Percentiles rank a stretch among this genome's conserved stretches.
phyloP scores from a whole-genome alignment of 2,888 invertebrate species.

The Caenorhabditis sp. region DNA sequence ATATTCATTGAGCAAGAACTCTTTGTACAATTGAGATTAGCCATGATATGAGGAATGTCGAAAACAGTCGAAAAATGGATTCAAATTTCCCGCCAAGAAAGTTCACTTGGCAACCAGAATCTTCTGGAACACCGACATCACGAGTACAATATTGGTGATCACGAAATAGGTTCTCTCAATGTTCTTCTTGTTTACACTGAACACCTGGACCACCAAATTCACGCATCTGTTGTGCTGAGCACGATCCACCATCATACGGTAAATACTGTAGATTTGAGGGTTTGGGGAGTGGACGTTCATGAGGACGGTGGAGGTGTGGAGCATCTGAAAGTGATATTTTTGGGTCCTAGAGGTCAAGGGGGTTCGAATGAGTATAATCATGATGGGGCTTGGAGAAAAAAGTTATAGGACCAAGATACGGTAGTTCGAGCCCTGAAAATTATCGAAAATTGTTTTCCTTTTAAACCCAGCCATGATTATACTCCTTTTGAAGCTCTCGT shows the following conservation, averaged over 20 bases:
- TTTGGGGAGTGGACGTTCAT: conserved; percentile 45
- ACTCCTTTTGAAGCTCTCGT: no score
- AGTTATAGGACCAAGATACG: no score
- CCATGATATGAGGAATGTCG: no score
- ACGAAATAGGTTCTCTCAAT: conserved; percentile 41
- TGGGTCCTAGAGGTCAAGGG: not conserved
- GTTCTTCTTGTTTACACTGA: conserved; percentile 40
- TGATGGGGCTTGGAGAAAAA: not conserved
- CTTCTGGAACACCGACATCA: conserved; percentile 10
- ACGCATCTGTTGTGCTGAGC: conserved; percentile 15
- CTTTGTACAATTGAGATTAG: no score
- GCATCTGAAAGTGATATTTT: conserved; percentile 56
- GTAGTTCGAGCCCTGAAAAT: not conserved
- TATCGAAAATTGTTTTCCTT: not conserved
- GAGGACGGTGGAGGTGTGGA: conserved; percentile 30
- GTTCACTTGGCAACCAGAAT: not conserved
- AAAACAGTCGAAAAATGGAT: no score
- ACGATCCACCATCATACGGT: conserved; percentile 49
- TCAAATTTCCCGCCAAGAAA: no score
- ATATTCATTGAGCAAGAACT: no score
- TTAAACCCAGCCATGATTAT: no score
- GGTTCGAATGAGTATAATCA: not conserved
- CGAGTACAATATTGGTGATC: conserved; percentile 25
- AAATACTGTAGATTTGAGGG: conserved; percentile 30
- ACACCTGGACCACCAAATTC: conserved; percentile 33